phyloP scores from a whole-genome alignment of 2,888 invertebrate species.

The Cinara cedri region DNA sequence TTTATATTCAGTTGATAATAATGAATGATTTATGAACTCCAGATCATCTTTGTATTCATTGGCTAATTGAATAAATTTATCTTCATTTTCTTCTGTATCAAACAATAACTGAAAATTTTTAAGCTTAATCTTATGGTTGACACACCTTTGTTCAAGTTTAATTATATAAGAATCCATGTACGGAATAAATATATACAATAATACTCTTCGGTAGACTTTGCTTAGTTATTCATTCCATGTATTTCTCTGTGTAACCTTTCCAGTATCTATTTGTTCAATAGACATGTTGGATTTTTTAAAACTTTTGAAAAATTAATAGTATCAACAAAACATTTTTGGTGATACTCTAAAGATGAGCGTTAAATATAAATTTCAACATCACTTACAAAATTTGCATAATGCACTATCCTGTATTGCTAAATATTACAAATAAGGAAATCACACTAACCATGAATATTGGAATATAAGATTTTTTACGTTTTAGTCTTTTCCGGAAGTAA shows the following conservation, averaged over 20 bases:
- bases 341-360: slow-evolving; percentile 28
- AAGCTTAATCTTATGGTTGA: background rate
- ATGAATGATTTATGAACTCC: background rate
- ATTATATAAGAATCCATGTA: slow-evolving; percentile 16
- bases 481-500: slow-evolving; percentile 17
- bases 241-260: slow-evolving; percentile 5
- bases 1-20: no score
- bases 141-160: slow-evolving; percentile 13
- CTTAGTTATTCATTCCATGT: slow-evolving; percentile 3
- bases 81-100: no score
- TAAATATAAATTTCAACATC: slow-evolving; percentile 17
- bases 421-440: slow-evolving; percentile 17
- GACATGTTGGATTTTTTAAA: slow-evolving; percentile 21
- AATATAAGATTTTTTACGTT: background rate
- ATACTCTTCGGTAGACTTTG: background rate
- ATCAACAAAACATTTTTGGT: slow-evolving; percentile 30
- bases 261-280: slow-evolving; percentile 20
- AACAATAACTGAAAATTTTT: slow-evolving; percentile 9
- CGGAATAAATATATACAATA: slow-evolving; percentile 6
- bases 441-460: slow-evolving; percentile 11
- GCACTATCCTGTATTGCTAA: slow-evolving; percentile 12
- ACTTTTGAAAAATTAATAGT: slow-evolving; percentile 8
- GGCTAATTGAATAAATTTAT: slow-evolving; percentile 19
- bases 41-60: slow-evolving; percentile 34
- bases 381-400: slow-evolving; percentile 15